Conservation (phyloP, 1,140 invertebrate species). For the Euwallacea similis region DNA sequence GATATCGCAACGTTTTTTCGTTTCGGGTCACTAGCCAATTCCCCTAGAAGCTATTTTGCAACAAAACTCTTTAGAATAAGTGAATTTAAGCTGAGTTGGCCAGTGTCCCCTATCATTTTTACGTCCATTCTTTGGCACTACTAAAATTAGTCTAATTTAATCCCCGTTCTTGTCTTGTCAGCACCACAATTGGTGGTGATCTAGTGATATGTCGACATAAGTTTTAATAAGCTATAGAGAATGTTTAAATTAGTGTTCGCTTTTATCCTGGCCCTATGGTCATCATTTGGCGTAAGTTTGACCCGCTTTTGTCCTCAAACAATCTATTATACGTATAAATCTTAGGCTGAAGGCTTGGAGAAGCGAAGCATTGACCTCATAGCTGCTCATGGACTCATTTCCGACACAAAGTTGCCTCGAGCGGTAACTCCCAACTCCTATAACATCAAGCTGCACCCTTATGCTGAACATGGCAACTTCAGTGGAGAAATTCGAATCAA, state of each 20-base stretch:
- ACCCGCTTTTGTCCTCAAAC: neutral
- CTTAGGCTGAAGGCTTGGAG: slow-evolving; percentile 19
- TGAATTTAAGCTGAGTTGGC: neutral
- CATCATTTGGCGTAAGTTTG: neutral
- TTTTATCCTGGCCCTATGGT: neutral
- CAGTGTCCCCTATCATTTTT: neutral
- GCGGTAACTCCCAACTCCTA: slow-evolving; percentile 64
- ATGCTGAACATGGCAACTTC: slow-evolving; percentile 61
- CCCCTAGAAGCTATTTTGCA: neutral
- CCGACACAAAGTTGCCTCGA: slow-evolving; percentile 60
- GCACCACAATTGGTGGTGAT: slow-evolving; percentile 13
- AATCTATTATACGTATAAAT: neutral
- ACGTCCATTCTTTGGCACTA: slow-evolving; percentile 1
- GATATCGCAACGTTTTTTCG: neutral
- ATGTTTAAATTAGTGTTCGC: neutral
- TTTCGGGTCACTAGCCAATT: neutral
- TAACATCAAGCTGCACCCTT: slow-evolving; percentile 63
- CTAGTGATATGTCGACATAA: slow-evolving; percentile 28
- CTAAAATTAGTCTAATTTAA: slow-evolving; percentile 21
- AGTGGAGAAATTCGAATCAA: slow-evolving; percentile 65
- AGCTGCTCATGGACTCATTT: slow-evolving; percentile 59
- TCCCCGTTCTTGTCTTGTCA: slow-evolving; percentile 8
- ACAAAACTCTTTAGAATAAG: neutral
- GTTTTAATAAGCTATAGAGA: neutral
- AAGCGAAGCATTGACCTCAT: slow-evolving; percentile 64